A percentile compares a stretch with the other conserved stretches of the same genome.
These are phyloP conservation scores for Styela clava DNA, from an alignment of 23 tunicate genomes.

Conservation along the genomic window DNA sequence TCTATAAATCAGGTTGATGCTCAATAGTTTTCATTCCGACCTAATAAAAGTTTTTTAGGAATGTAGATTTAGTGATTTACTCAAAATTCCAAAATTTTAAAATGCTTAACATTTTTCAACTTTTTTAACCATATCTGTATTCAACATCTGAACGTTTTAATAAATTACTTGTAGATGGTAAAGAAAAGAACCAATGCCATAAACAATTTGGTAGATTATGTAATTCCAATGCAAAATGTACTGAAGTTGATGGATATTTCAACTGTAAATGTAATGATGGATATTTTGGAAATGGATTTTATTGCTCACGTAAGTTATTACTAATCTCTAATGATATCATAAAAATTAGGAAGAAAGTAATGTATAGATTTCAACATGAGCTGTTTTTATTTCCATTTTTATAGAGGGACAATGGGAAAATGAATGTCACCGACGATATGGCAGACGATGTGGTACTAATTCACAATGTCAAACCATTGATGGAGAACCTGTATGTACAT, in stretches of 20 bases:
- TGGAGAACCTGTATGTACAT: neutral
- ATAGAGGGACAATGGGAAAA: neutral
- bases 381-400: neutral
- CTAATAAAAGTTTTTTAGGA: neutral
- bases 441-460: neutral
- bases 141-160: too few species aligned
- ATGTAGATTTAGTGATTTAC: neutral
- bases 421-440: neutral
- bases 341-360: neutral
- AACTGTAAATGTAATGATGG: constrained; percentile 5
- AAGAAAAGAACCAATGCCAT: neutral
- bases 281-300: constrained; percentile 4
- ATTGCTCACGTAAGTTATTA: neutral
- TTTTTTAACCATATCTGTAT: too few species aligned
- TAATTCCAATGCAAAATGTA: neutral
- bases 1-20: too few species aligned
- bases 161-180: constrained; percentile 4
- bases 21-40: neutral
- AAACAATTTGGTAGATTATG: neutral
- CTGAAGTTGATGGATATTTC: neutral
- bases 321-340: too few species aligned
- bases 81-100: too few species aligned
- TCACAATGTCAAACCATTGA: neutral
- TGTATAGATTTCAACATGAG: neutral
- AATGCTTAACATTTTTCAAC: too few species aligned